Evolutionary conservation across 2,797 vertebrate species (phyloP), one percentile per base, ranked within the genome.

Genomic region (Xenops minutus): DNA sequence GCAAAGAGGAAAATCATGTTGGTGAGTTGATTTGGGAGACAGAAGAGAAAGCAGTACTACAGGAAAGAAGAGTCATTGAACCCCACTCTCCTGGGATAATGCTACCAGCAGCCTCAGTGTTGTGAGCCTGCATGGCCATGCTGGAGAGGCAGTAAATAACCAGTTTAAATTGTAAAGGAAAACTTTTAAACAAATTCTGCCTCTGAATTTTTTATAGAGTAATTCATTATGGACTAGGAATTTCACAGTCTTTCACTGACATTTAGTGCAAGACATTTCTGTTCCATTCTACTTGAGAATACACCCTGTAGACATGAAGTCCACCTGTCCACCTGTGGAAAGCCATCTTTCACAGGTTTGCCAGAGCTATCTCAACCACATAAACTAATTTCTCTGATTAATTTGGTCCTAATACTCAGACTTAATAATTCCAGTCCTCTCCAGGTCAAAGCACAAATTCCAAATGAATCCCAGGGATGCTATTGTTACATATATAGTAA

Each of bases 41-140:
- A 32, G 18, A 58, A 48, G 18, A 18, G 20, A 64, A 80, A 62
- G 24, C 6, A 86, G 18, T 56, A 56, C 13, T 39, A 21, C 12
- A 22, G 16, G 17, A 46, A 48, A 73, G 44, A 2, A 2, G 24
- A 29, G 14, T n/a, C 41, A 67, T 0, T 36, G 59, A 78, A 8
- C 23, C 55, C 10, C 59, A 6, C 3, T 18, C n/a, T 67, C n/a
- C 0, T 1, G 52, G 7, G n/a, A 27, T 13, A 64, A 22, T 14
- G 5, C 7, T 85, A 22, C 14, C 8, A 9, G 9, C 17, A 39
- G 12, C 10, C 19, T 58, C 14, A 14, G 14, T 12, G 51, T 26
- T 1, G 0, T 29, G 29, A 9, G 5, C 23, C 13, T 55, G 12
- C 24, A 26, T 9, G 15, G 15, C 23, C 15, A 5, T 0, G 3